phyloP scores from a whole-genome alignment of 2,797 vertebrate genomes.

The Sebastiscus tertius region DNA sequence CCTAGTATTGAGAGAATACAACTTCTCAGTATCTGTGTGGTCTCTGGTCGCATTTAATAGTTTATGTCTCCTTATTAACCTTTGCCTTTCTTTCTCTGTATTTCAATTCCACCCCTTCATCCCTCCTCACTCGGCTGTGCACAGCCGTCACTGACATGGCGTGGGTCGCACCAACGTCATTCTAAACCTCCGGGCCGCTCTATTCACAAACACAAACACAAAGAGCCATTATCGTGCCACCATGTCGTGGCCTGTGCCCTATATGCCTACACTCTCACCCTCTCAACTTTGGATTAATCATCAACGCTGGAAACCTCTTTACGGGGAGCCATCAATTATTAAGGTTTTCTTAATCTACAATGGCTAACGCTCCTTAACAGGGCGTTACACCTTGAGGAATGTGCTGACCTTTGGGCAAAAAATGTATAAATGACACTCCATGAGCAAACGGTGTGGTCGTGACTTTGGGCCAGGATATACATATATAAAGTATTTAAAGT shows the following conservation, averaged over 20 bases:
- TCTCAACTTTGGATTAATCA: constrained; percentile 40
- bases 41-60: background rate
- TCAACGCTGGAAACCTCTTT: constrained; percentile 25
- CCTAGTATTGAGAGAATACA: background rate
- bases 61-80: background rate
- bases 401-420: background rate
- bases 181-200: constrained; percentile 58
- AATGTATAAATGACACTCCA: background rate
- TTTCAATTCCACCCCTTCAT: constrained; percentile 4
- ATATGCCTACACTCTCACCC: constrained; percentile 38
- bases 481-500: background rate
- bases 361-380: background rate
- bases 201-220: constrained; percentile 70
- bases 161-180: constrained; percentile 75
- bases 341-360: background rate
- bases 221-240: constrained; percentile 61
- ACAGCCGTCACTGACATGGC: constrained; percentile 46
- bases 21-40: background rate
- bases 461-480: background rate
- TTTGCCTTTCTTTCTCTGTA: constrained; percentile 7
- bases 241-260: constrained; percentile 27
- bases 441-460: background rate
- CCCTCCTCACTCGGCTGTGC: constrained; percentile 8
- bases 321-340: background rate
- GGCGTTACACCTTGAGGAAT: background rate